Evolutionary conservation across 2,888 invertebrate species (phyloP).

Genomic region (Andrena hattorfiana): DNA sequence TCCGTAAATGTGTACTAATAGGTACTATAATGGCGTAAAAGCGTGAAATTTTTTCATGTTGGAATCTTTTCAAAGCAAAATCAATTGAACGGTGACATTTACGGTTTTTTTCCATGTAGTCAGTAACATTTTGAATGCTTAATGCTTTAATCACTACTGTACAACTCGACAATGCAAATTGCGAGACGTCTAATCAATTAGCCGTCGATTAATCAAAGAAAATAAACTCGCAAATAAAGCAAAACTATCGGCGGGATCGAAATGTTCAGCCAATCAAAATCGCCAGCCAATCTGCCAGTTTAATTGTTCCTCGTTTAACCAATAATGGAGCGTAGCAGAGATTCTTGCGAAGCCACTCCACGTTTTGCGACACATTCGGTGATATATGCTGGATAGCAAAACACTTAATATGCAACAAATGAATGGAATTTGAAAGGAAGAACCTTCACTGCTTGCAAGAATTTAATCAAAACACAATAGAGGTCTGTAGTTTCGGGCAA

Average conservation of each 20-base stretch:
- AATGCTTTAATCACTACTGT: neutral
- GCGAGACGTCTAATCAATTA: slow-evolving; percentile 24
- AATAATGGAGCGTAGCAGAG: neutral
- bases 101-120: neutral
- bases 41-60: no score
- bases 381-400: neutral
- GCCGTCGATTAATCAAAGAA: slow-evolving; percentile 13
- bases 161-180: neutral
- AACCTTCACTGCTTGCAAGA: neutral
- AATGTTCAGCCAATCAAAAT: slow-evolving; percentile 31
- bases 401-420: neutral
- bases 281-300: slow-evolving; percentile 13
- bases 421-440: neutral
- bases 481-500: neutral
- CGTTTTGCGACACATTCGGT: neutral
- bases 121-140: neutral
- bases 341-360: neutral
- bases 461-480: neutral
- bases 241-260: neutral
- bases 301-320: slow-evolving; percentile 16
- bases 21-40: no score
- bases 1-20: no score
- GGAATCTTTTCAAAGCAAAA: no score
- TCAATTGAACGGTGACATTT: no score
- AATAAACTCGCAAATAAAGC: neutral